Conservation (phyloP, 1,140 invertebrate genomes). For the Trissolcus basalis region DNA sequence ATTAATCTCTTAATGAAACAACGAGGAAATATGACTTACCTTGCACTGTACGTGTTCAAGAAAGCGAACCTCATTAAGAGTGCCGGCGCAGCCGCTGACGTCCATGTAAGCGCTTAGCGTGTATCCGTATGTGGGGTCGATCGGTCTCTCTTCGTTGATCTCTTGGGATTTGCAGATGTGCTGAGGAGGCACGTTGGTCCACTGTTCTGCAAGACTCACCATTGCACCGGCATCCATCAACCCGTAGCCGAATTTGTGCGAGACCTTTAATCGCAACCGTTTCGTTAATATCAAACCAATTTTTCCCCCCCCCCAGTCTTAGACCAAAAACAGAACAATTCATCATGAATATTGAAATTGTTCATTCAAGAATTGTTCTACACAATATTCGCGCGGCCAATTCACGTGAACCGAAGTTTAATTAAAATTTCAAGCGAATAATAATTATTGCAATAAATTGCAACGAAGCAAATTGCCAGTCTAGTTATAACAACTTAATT, state of each 20-base stretch:
- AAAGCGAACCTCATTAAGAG: slow-evolving; percentile 91
- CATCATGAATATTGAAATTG: too few relatives aligned
- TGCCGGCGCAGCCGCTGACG: slow-evolving; percentile 89
- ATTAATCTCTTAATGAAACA: slow-evolving; percentile 56
- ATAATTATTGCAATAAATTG: too few relatives aligned
- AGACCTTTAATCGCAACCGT: slow-evolving; percentile 78
- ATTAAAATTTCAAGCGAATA: too few relatives aligned
- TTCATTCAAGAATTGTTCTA: too few relatives aligned
- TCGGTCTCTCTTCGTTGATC: slow-evolving; percentile 87
- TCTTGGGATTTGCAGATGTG: slow-evolving; percentile 96
- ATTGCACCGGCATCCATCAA: slow-evolving; percentile 97
- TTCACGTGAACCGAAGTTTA: too few relatives aligned
- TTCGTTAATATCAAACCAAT: not conserved
- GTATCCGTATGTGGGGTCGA: slow-evolving; percentile 83
- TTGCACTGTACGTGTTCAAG: slow-evolving; percentile 96
- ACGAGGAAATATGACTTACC: slow-evolving; percentile 66
- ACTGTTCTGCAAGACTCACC: slow-evolving; percentile 92
- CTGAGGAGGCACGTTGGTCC: slow-evolving; percentile 96
- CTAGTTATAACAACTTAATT: too few relatives aligned
- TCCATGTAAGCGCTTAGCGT: slow-evolving; percentile 87
- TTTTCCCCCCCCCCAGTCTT: not conserved
- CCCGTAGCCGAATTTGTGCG: slow-evolving; percentile 98
- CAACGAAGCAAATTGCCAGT: too few relatives aligned
- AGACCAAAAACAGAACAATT: too few relatives aligned
- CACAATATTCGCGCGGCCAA: too few relatives aligned